Conservation (phyloP, 2,797 vertebrate genomes). For the Cuniculus paca region DNA sequence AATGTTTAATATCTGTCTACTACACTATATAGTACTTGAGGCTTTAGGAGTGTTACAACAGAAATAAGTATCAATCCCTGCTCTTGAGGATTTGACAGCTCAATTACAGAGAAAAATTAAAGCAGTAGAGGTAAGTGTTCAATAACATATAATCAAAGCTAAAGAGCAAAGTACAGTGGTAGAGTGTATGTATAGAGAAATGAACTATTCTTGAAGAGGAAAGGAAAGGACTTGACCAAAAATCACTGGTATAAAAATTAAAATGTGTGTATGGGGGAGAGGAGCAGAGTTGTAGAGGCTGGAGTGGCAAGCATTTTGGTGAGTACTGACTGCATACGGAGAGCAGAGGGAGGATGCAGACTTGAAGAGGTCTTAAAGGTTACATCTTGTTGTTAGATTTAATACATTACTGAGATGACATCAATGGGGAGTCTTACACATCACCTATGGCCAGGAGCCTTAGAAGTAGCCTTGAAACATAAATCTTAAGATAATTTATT, state of each 20-base stretch:
- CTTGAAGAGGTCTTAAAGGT: not conserved
- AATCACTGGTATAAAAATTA: not conserved
- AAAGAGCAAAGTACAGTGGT: not conserved
- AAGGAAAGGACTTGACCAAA: not conserved
- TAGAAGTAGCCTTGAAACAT: not conserved
- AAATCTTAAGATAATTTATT: constrained; percentile 1
- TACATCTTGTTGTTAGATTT: not conserved
- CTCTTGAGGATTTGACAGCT: not conserved
- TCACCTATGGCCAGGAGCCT: not conserved
- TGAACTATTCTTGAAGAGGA: not conserved
- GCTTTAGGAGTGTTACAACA: not conserved
- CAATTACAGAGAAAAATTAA: constrained; percentile 7
- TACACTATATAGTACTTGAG: not conserved
- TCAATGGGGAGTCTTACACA: not conserved
- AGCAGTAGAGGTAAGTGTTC: not conserved
- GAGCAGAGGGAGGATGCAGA: not conserved
- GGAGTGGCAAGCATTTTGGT: not conserved
- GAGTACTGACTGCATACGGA: no score
- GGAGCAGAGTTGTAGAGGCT: not conserved
- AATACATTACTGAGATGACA: not conserved
- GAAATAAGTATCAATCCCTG: not conserved
- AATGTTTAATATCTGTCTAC: not conserved
- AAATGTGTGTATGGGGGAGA: not conserved
- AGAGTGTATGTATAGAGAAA: not conserved
- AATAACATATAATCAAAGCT: not conserved